phyloP scores from a whole-genome alignment of 2,113 vertebrate species.

The Macquaria australasica region DNA sequence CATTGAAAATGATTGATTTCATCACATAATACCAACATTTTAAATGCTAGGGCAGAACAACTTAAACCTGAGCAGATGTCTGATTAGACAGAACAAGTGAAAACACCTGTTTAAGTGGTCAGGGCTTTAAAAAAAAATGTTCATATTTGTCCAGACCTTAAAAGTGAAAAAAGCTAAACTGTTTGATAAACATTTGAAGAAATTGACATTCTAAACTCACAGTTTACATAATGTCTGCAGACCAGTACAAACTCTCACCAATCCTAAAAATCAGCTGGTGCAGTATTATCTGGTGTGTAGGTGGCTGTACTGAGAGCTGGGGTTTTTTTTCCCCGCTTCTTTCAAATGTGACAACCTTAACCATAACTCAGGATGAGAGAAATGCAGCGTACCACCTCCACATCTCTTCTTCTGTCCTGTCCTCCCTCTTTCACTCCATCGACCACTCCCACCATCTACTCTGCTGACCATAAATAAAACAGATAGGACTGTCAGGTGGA shows the following conservation, averaged over 20 bases:
- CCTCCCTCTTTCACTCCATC: not conserved
- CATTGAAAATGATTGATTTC: not conserved
- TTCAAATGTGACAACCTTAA: slow-evolving; percentile 27
- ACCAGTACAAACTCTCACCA: not conserved
- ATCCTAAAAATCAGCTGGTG: not conserved
- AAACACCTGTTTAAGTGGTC: not conserved
- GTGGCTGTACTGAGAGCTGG: slow-evolving; percentile 9
- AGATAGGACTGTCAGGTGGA: slow-evolving; percentile 1
- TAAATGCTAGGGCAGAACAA: no score
- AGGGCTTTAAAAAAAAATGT: not conserved
- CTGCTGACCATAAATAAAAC: slow-evolving; percentile 34
- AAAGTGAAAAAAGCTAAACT: not conserved
- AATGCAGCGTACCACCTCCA: slow-evolving; percentile 17
- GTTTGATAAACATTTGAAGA: not conserved
- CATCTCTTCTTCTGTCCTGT: not conserved
- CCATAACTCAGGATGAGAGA: slow-evolving; percentile 38
- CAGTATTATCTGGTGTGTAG: not conserved
- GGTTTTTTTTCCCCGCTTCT: no score
- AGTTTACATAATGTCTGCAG: not conserved
- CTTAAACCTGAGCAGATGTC: no score
- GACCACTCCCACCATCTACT: slow-evolving; percentile 10
- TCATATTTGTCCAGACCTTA: no score
- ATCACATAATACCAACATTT: not conserved
- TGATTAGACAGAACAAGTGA: not conserved
- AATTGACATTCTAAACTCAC: not conserved